These are phyloP conservation scores for Bombylius discolor DNA, from an alignment of 2,888 invertebrate species.

Conservation along the genomic window DNA sequence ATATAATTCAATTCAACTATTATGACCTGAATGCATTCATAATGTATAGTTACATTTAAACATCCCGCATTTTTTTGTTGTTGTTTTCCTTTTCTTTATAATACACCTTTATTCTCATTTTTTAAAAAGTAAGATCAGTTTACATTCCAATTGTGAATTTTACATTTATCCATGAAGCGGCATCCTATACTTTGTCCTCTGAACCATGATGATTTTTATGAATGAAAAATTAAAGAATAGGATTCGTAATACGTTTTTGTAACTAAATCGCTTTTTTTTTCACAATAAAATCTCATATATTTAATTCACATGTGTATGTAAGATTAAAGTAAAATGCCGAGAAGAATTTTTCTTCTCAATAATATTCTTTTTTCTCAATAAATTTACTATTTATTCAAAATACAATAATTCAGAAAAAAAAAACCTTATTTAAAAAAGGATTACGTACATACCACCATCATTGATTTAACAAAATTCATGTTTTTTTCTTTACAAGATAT, in stretches of 20 bases:
- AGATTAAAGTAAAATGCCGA: not conserved
- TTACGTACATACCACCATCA: not conserved
- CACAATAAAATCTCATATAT: too few relatives aligned
- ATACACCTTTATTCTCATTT: too few relatives aligned
- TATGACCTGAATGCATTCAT: too few relatives aligned
- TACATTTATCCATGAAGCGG: not conserved
- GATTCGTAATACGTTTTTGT: not conserved
- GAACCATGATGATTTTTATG: not conserved
- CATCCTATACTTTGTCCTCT: not conserved
- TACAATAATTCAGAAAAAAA: not conserved
- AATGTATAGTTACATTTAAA: too few relatives aligned
- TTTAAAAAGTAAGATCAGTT: too few relatives aligned
- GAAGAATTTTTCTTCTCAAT: not conserved
- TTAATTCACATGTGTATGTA: not conserved
- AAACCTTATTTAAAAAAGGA: not conserved
- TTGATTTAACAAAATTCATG: not conserved
- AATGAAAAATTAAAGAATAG: not conserved
- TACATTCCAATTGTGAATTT: too few relatives aligned
- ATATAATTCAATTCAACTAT: too few relatives aligned
- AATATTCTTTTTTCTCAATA: not conserved
- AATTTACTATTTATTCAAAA: not conserved
- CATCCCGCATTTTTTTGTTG: too few relatives aligned
- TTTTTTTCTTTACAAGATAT: too few relatives aligned
- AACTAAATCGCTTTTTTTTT: not conserved
- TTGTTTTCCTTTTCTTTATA: too few relatives aligned